Evolutionary conservation across 2,888 invertebrate species (phyloP).

Genomic region (Serrognathus titanus): DNA sequence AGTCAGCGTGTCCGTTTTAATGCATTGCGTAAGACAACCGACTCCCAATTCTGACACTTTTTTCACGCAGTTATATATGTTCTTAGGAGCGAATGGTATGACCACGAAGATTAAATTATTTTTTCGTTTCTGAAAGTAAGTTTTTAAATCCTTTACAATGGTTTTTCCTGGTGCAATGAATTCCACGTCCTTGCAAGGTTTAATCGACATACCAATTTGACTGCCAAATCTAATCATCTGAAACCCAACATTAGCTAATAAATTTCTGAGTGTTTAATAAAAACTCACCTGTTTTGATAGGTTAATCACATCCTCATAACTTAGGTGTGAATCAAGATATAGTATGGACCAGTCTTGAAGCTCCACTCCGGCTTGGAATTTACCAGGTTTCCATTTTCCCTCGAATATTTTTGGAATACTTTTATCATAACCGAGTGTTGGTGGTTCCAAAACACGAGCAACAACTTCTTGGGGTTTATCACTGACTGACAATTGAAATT

Average conservation of each 20-base stretch:
- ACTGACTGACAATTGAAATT: constrained; percentile 79
- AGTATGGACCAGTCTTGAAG: constrained; percentile 52
- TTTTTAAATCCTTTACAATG: not conserved
- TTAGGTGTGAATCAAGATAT: constrained; percentile 37
- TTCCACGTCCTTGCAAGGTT: not conserved
- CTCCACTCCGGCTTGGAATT: constrained; percentile 42
- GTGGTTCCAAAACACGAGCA: constrained; percentile 77
- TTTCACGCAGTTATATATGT: constrained; percentile 29
- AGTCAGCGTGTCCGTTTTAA: constrained; percentile 54
- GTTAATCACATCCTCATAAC: constrained; percentile 24
- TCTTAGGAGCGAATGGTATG: constrained; percentile 53
- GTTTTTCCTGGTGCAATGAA: not conserved
- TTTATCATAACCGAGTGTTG: constrained; percentile 65
- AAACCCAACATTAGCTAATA: not conserved
- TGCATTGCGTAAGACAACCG: constrained; percentile 73
- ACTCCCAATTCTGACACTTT: constrained; percentile 61
- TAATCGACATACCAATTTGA: not conserved
- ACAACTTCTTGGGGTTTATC: constrained; percentile 70
- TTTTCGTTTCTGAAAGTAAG: not conserved
- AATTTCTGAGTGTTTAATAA: no score
- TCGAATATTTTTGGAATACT: constrained; percentile 35
- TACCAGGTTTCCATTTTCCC: constrained; percentile 49
- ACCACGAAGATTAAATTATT: constrained; percentile 55
- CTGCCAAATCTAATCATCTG: constrained; percentile 5
- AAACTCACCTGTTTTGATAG: constrained; percentile 39